Percentiles rank a stretch among this genome's conserved stretches.
Evolutionary conservation across 2,888 invertebrate genomes (phyloP).

Genomic region (Caenorhabditis angaria): DNA sequence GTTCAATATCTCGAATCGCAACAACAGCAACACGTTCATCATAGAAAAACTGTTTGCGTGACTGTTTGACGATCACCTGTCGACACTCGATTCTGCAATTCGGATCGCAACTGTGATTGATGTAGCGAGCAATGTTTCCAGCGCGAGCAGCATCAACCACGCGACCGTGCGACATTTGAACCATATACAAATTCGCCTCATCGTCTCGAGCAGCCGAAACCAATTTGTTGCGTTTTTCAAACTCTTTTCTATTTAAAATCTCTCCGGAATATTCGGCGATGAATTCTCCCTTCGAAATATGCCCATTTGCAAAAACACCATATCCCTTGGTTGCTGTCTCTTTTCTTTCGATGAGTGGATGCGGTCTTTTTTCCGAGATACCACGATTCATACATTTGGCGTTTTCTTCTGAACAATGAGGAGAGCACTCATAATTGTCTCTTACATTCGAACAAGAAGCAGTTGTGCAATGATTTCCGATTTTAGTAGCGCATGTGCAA

Average conservation of each 20-base stretch:
- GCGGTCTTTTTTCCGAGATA: slow-evolving; percentile 1
- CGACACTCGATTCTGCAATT: slow-evolving; percentile 6
- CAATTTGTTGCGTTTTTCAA: background rate
- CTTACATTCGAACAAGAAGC: background rate
- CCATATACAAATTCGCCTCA: slow-evolving; percentile 25
- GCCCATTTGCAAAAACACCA: slow-evolving; percentile 15
- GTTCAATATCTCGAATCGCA: slow-evolving; percentile 4
- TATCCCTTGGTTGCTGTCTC: slow-evolving; percentile 10
- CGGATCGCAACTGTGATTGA: slow-evolving; percentile 28
- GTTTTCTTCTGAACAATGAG: background rate
- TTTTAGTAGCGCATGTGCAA: slow-evolving; percentile 7
- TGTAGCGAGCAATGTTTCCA: slow-evolving; percentile 26
- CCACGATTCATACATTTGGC: slow-evolving; percentile 15
- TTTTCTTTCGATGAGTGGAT: background rate
- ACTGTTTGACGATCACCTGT: background rate
- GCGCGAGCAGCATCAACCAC: slow-evolving; percentile 15
- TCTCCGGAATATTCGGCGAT: slow-evolving; percentile 26
- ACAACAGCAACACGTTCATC: slow-evolving; percentile 7
- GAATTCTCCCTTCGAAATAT: slow-evolving; percentile 12
- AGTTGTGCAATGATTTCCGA: slow-evolving; percentile 6
- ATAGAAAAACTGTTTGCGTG: background rate
- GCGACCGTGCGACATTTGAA: slow-evolving; percentile 4
- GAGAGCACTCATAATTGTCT: slow-evolving; percentile 15
- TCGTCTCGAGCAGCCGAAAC: background rate
- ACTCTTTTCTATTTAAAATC: slow-evolving; percentile 15